phyloP scores from a whole-genome alignment of 2,797 vertebrate genomes.

The Chaetophractus vellerosus region DNA sequence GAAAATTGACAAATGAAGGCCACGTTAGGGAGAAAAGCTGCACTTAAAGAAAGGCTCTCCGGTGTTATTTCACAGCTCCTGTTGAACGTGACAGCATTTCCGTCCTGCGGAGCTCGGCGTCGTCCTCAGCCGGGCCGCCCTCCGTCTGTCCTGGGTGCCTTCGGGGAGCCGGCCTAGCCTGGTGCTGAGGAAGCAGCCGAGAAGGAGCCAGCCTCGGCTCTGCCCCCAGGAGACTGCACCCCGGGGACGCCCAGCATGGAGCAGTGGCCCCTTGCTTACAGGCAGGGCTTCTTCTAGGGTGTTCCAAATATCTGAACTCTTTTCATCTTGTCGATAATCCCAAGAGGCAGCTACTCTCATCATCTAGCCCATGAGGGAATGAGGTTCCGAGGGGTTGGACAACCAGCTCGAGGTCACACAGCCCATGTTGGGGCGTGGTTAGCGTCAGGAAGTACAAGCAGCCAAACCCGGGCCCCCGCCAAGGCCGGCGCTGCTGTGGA shows the following conservation, averaged over 20 bases:
- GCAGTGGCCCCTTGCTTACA: neutral
- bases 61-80: neutral
- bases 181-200: accelerated
- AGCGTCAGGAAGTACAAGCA: accelerated
- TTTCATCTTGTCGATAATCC: neutral
- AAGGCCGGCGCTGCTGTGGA: no score
- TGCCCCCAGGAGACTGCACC: accelerated
- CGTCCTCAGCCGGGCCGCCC: accelerated
- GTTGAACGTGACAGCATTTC: neutral
- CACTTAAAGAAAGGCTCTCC: neutral
- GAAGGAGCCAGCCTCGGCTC: accelerated
- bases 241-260: no score
- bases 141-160: neutral
- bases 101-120: accelerated
- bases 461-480: no score
- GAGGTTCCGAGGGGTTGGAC: neutral
- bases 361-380: neutral
- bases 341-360: neutral
- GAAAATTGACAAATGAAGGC: conserved; percentile 58
- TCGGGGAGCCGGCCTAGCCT: accelerated
- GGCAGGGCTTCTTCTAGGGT: neutral
- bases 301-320: neutral
- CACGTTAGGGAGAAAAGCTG: conserved; percentile 66
- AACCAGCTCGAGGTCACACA: neutral
- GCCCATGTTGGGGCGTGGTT: accelerated